Evolutionary conservation across 2,888 invertebrate genomes (phyloP), one percentile per base, ranked within the genome.

Genomic region (Leucoptera coffeella): DNA sequence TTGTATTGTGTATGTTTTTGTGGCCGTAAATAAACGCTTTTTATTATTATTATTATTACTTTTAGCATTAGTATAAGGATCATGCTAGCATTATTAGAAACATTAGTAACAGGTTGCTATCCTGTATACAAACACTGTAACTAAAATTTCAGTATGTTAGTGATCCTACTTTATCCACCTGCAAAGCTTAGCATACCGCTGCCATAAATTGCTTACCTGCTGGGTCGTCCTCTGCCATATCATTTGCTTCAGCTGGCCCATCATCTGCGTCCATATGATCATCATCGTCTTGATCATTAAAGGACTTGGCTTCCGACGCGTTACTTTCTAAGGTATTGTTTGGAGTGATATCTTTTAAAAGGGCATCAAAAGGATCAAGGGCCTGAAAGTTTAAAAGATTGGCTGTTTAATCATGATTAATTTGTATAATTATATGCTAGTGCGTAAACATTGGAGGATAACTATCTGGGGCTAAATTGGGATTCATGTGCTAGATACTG

Each of bases 301-400:
- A 35, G 4, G 38, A 39, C 10, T 38, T 40, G 12, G 35, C 35
- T 33, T 41, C 41, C 2, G 45, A 38, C 17, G 45, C 45, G n/a
- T 43, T 36, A 15, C 43, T 39, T 20, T 38, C 36, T 19, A 43
- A 38, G 3, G 43, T 38, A 12, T 50, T 52, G 3, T 39, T 31
- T 15, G 38, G 32, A 25, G 37, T 35, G 25, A 38, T 37, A 33
- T 67, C 67, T 45, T 59, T 67, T 4, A 72, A 36, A 3, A 72
- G 44, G 11, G 62, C 57, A 36, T 72, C 72, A 41, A 72, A 72
- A 15, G 72, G 72, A 36, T 72, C 72, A 12, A 61, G 34, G 1
- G 57, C 69, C 72, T 72, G 41, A 2, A 45, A 49, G 17, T 21
- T 25, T 26, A 15, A 20, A 22, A 30, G 14, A 12, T 13, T 9